Evolutionary conservation across 2,797 vertebrate genomes (phyloP).

Genomic region (Mormyrus hasselquistii): DNA sequence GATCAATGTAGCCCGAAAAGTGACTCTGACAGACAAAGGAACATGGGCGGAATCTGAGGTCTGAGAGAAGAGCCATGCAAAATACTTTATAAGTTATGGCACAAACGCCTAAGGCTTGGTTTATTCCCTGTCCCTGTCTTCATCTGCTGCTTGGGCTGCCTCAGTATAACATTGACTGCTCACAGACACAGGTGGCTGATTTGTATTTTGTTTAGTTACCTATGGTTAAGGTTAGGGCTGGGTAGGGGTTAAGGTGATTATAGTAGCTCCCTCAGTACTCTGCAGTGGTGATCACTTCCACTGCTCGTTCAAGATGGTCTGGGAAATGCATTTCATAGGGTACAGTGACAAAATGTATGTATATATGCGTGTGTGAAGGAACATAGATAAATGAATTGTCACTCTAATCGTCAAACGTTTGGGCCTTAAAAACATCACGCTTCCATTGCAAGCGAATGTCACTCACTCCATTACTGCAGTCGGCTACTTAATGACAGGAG

Average conservation of each 20-base stretch:
- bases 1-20: not conserved
- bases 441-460: not conserved
- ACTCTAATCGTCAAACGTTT: not conserved
- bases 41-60: not conserved
- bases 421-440: not conserved
- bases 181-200: not conserved
- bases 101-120: not conserved
- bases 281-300: not conserved
- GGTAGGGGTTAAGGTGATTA: not conserved
- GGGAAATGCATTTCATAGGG: not conserved
- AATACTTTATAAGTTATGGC: not conserved
- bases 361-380: not conserved
- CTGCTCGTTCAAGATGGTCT: not conserved
- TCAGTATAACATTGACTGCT: not conserved
- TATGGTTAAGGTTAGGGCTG: not conserved
- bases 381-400: not conserved
- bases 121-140: not conserved
- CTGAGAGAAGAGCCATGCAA: not conserved
- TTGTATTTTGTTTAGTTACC: not conserved
- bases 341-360: not conserved
- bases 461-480: not conserved
- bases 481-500: constrained; percentile 29
- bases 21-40: not conserved
- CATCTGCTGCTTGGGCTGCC: not conserved
- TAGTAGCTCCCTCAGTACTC: not conserved